phyloP scores from a whole-genome alignment of 2,113 vertebrate species.

The Brevimyrus niger region DNA sequence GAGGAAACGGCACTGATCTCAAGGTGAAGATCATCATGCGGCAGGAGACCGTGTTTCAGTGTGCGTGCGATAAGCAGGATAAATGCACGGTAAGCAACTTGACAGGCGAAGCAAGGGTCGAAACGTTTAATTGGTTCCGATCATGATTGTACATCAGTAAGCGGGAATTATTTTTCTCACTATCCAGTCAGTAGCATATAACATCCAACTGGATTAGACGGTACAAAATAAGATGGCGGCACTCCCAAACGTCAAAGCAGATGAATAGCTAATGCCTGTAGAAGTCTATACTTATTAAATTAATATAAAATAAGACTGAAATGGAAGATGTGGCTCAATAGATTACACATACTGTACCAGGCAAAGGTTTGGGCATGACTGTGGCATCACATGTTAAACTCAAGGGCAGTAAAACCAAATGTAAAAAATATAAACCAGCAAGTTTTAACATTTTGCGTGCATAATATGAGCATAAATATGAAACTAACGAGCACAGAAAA shows the following conservation, averaged over 20 bases:
- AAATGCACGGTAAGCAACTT: conserved; percentile 67
- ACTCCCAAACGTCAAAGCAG: not conserved
- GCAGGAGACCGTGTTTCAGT: conserved; percentile 67
- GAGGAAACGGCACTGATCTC: conserved; percentile 77
- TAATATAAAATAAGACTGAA: not conserved
- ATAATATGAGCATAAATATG: too few species aligned
- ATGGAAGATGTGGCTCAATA: not conserved
- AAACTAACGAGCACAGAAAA: too few species aligned
- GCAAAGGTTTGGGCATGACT: not conserved
- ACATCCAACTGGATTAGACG: not conserved
- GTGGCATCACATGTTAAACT: too few species aligned
- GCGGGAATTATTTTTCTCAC: not conserved
- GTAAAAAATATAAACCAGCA: too few species aligned
- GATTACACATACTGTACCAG: not conserved
- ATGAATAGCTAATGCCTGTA: not conserved
- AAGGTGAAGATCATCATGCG: conserved; percentile 68
- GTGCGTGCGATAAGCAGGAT: conserved; percentile 65
- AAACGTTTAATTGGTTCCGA: not conserved
- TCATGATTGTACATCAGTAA: not conserved
- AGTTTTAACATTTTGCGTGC: too few species aligned
- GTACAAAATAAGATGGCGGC: not conserved
- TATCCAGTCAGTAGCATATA: not conserved
- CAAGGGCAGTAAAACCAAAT: too few species aligned
- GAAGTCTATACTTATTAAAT: not conserved
- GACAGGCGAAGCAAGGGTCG: not conserved